Conservation (phyloP, 2,888 invertebrate species). For the Oscheius sp. region DNA sequence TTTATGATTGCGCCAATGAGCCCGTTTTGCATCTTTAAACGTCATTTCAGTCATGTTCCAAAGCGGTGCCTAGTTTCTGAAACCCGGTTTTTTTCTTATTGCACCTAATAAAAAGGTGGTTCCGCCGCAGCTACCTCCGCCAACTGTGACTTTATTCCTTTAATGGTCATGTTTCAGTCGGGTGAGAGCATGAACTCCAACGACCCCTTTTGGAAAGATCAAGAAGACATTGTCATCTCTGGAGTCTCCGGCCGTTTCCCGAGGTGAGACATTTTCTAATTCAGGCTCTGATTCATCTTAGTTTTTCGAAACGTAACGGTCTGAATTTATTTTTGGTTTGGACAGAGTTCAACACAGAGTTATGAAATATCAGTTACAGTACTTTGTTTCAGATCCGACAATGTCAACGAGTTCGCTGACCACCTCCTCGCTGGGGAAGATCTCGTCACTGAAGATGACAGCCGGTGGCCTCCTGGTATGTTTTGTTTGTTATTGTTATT, state of each 20-base stretch:
- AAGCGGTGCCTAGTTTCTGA: not conserved
- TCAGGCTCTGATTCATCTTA: not conserved
- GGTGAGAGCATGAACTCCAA: constrained; percentile 43
- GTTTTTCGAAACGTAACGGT: not conserved
- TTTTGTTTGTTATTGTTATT: not conserved
- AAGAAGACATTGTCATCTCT: constrained; percentile 76
- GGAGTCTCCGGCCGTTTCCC: constrained; percentile 82
- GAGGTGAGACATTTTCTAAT: constrained; percentile 73
- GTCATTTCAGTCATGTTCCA: constrained; percentile 15
- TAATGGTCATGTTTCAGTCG: constrained; percentile 24
- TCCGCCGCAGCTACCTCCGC: constrained; percentile 3
- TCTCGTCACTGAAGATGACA: constrained; percentile 89
- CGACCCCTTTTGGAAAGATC: constrained; percentile 70
- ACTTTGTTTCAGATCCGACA: constrained; percentile 80
- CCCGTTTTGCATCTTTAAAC: constrained; percentile 18
- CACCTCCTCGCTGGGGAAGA: constrained; percentile 91
- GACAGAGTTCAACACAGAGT: not conserved
- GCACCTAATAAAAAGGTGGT: constrained; percentile 14
- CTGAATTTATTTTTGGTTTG: not conserved
- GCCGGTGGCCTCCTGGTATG: constrained; percentile 84
- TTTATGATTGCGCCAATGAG: constrained; percentile 19
- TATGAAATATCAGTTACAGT: not conserved
- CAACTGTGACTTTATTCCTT: not conserved
- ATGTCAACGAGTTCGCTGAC: constrained; percentile 90
- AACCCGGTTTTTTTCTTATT: constrained; percentile 24